Base-by-base conservation (phyloP, 2,797 vertebrate genomes). In the Sylvilagus floridanus region DNA sequence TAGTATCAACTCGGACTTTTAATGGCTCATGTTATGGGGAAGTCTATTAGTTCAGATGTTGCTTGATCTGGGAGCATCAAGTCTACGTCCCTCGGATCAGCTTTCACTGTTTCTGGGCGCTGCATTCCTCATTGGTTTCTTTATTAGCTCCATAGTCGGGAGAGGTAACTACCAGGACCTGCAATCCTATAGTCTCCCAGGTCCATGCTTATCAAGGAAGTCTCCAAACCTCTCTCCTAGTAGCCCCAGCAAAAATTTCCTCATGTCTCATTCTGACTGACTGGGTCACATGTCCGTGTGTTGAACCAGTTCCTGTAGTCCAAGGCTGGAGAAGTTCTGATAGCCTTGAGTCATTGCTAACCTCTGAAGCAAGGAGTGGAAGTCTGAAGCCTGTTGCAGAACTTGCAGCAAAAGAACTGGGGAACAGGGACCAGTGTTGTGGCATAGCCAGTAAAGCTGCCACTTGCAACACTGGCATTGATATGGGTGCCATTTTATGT, bases 311-410 rank as follows among this genome's bases (percentile, higher is more conserved):
- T 89, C 37, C 37, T 82, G 2, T 81, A 62, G 84, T 76, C 22
- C 24, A 57, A 50, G 77, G 22, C 92, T 35, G 50, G 65, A 90
- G 72, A 50, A 84, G 85, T 72, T 92, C 52, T 71, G 5, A 26
- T 77, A 77, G n/a, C 63, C 17, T 62, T 68, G n/a, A 84, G 68
- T 94, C 47, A 60, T 6, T 1, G 2, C 37, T 54, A 22, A 76
- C 52, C 62, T 37, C 7, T 84, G n/a, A 77, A 95, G 42, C 32
- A 78, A 84, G 66, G 52, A 78, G 9, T 66, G 12, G 54, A 24
- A 76, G 16, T 66, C 57, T 24, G 92, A 35, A 30, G 62, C 16
- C 90, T n/a, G 72, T 60, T 52, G 72, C 47, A 93, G n/a, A 94
- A 65, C n/a, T 10, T 35, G 2, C 14, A 7, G 57, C 57, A 4